Evolutionary conservation across 2,113 vertebrate species (phyloP).

Genomic region (Psilopsiagon aurifrons): DNA sequence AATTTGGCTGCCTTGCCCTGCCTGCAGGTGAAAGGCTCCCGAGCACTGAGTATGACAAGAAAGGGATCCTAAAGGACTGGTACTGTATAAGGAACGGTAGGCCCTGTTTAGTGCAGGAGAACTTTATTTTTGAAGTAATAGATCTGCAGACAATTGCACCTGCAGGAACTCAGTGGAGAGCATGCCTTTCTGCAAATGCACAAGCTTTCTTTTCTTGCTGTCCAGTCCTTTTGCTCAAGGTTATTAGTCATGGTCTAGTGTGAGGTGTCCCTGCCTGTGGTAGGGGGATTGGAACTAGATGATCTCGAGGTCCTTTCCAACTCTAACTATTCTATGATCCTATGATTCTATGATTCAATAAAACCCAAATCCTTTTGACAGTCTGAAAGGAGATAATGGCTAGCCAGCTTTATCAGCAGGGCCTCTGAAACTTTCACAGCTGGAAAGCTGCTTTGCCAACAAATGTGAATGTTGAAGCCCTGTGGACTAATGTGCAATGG

Average conservation of each 20-base stretch:
- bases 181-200: background rate
- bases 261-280: background rate
- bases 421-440: background rate
- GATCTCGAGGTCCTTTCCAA: background rate
- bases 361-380: background rate
- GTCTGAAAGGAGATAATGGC: background rate
- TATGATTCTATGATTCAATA: background rate
- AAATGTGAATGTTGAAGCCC: background rate
- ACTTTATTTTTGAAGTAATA: background rate
- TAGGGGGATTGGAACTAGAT: background rate
- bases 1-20: background rate
- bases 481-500: rapidly evolving
- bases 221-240: background rate
- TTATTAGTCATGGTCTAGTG: background rate
- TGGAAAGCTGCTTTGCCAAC: background rate
- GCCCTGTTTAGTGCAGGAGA: background rate
- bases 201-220: background rate
- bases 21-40: background rate
- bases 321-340: background rate
- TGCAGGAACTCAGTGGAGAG: background rate
- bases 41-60: background rate
- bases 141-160: background rate
- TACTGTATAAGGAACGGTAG: rapidly evolving
- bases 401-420: background rate
- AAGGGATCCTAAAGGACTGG: background rate